Percentiles rank a stretch among this genome's conserved stretches.
Evolutionary conservation across 1,140 invertebrate genomes (phyloP).

Genomic region (Mizuhopecten yessoensis): DNA sequence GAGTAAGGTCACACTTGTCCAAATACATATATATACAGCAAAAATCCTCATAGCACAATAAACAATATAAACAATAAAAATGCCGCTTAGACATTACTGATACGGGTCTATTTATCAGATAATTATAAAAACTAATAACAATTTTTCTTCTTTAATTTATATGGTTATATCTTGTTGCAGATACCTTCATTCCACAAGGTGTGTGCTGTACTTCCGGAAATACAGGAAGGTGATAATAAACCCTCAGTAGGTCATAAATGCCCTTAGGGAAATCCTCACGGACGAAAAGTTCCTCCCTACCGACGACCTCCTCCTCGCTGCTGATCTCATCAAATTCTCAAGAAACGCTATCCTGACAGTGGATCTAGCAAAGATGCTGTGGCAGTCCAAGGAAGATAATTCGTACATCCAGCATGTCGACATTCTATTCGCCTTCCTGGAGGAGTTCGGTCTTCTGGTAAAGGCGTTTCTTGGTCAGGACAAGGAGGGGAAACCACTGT

Average conservation of each 20-base stretch:
- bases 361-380: neutral
- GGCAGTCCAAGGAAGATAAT: neutral
- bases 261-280: slow-evolving; percentile 11
- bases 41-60: no score
- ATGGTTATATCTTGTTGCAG: neutral
- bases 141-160: no score
- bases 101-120: no score
- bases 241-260: slow-evolving; percentile 14
- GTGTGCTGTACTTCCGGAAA: neutral
- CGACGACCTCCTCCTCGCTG: neutral
- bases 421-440: neutral
- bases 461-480: neutral
- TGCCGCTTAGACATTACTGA: no score
- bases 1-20: neutral
- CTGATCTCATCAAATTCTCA: neutral
- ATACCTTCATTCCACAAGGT: neutral
- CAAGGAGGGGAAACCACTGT: neutral
- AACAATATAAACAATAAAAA: no score
- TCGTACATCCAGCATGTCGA: slow-evolving; percentile 22
- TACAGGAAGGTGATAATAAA: neutral
- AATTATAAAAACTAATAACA: no score
- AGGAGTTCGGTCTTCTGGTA: slow-evolving; percentile 13
- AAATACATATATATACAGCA: no score
- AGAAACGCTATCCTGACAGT: neutral
- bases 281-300: neutral